These are phyloP conservation scores for Bubo blakistoni DNA, from an alignment of 2,113 vertebrate species.

Conservation along the genomic window DNA sequence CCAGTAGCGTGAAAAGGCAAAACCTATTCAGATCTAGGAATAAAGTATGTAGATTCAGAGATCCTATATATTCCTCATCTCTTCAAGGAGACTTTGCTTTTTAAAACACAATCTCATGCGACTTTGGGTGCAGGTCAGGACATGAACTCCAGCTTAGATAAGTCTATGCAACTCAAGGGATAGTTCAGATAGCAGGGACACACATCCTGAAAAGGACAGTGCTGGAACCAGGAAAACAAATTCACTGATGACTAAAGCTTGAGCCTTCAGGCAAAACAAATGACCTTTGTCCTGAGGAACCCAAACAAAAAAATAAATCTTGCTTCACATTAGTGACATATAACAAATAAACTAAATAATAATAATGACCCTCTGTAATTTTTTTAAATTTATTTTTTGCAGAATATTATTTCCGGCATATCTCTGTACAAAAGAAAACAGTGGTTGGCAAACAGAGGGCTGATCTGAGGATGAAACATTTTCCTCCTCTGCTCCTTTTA, in stretches of 20 bases:
- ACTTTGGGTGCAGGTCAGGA: slow-evolving; percentile 30
- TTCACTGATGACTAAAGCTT: not conserved
- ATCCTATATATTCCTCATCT: not conserved
- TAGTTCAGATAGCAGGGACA: not conserved
- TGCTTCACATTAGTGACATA: not conserved
- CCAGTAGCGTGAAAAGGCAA: not conserved
- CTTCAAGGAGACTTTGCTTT: not conserved
- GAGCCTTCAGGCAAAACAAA: slow-evolving; percentile 21
- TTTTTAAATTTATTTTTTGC: not conserved
- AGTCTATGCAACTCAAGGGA: not conserved
- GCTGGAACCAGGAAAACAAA: slow-evolving; percentile 13
- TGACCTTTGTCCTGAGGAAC: not conserved
- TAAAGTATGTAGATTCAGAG: not conserved
- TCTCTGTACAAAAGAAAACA: not conserved
- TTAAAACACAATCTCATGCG: not conserved
- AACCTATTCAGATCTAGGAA: not conserved
- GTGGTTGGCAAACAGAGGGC: not conserved
- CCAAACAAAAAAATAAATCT: slow-evolving; percentile 24
- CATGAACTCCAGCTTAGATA: not conserved
- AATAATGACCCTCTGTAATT: not conserved
- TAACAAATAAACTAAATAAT: slow-evolving; percentile 37
- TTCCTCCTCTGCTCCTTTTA: not conserved
- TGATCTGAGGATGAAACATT: not conserved
- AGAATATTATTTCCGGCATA: not conserved
- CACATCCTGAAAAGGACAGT: slow-evolving; percentile 8